Evolutionary conservation across 2,888 invertebrate genomes (phyloP), one percentile per base, ranked within the genome.

Genomic region (Iphiclides podalirius): DNA sequence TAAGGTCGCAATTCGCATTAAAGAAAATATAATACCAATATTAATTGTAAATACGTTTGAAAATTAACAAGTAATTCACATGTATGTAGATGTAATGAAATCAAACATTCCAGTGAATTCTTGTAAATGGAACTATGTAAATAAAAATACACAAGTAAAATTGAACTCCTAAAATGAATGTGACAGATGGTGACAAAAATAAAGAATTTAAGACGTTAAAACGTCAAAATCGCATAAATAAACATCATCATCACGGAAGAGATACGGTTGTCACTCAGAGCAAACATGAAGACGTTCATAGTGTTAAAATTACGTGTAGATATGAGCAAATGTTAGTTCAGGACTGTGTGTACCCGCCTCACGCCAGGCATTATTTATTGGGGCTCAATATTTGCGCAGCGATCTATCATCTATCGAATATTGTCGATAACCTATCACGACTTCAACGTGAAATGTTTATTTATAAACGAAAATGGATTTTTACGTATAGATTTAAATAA

Each of bases 331-430:
- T 41, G 35, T 47, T 47, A 35, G 35, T 28, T 47, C 35, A 41
- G 47, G 47, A 36, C 9, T 13, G 38, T 16, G 23, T 20, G 39
- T 8, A 40, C 28, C 16, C 17, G 26, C 28, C 40, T 47, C 35
- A 36, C 28, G 35, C 28, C 16, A 16, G 17, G n/a, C 9, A 36
- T 47, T 36, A 47, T 47, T 47, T 47, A 47, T 47, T 15, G 40
- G 16, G n/a, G 11, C 16, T 17, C n/a, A 20, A 46, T 41, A 47
- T 47, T 47, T 47, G 35, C 13, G 13, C 35, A 41, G 40, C 40
- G 35, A 47, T 35, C 40, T 26, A 28, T 47, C 47, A 35, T 34
- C 28, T 40, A 51, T 38, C 28, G 15, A 36, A 17, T 36, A 35
- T 40, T 15, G 9, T 28, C 41, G 34, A 51, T 47, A 42, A 48